phyloP scores from a whole-genome alignment of 30 jellyfish, hydroid and myxozoan species.

The Nemopilema nomurai region DNA sequence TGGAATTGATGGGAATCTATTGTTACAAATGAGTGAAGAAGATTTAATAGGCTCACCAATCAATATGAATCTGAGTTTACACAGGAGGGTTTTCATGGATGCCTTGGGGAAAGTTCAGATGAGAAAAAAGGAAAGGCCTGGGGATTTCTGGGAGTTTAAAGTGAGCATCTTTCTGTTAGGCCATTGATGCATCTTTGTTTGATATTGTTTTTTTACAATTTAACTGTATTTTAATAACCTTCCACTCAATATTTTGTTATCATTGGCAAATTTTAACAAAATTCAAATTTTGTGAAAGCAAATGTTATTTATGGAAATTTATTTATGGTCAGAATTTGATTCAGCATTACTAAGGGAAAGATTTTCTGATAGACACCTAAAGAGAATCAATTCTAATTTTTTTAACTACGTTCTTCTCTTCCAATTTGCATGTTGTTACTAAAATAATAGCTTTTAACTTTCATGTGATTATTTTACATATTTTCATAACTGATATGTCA shows the following conservation, averaged over 20 bases:
- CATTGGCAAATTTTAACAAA: too few species aligned
- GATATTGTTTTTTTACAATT: not conserved
- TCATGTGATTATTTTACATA: too few species aligned
- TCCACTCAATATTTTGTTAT: not conserved
- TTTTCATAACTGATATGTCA: not conserved
- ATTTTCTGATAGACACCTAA: too few species aligned
- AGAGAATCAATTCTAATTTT: too few species aligned
- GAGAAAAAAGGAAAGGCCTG: slow-evolving; percentile 38
- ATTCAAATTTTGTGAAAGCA: too few species aligned
- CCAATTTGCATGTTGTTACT: too few species aligned
- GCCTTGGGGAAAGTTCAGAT: slow-evolving; percentile 39
- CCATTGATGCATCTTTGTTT: too few species aligned
- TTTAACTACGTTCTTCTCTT: too few species aligned
- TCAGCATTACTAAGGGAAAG: too few species aligned
- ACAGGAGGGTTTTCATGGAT: slow-evolving; percentile 69
- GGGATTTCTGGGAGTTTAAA: slow-evolving; percentile 88
- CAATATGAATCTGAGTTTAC: slow-evolving; percentile 70
- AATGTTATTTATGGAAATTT: too few species aligned
- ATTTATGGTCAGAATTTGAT: too few species aligned
- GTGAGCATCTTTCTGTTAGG: slow-evolving; percentile 23
- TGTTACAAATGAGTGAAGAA: slow-evolving; percentile 63
- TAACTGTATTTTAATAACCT: not conserved
- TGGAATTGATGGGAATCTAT: slow-evolving; percentile 87
- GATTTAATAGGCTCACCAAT: slow-evolving; percentile 74
- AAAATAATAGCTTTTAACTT: too few species aligned